A percentile compares a stretch with the other conserved stretches of the same genome.
Evolutionary conservation across 2,113 vertebrate species (phyloP).

Genomic region (Pelusios castaneus): DNA sequence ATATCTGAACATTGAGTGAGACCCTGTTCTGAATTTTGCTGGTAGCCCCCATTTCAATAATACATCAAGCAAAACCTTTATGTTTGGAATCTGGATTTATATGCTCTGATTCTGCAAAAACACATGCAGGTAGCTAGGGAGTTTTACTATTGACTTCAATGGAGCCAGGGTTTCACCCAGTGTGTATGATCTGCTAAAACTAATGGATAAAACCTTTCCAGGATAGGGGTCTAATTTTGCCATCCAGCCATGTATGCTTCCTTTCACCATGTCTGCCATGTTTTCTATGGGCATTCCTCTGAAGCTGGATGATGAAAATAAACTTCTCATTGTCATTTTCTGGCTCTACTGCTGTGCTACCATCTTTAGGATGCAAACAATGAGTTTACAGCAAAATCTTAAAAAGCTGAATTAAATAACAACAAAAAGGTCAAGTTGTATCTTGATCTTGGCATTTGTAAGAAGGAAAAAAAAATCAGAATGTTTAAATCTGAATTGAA

Average conservation of each 20-base stretch:
- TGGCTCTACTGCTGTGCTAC: not conserved
- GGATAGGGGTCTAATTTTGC: not conserved
- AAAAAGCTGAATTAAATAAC: not conserved
- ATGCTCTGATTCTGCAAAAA: not conserved
- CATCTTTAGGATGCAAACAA: not conserved
- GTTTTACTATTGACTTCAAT: not conserved
- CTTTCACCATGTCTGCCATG: accelerated
- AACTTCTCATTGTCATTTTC: accelerated
- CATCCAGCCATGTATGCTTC: too few relatives aligned
- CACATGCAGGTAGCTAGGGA: not conserved
- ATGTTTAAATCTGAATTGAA: not conserved
- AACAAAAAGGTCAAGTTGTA: not conserved
- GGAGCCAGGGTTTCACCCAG: not conserved
- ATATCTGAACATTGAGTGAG: not conserved
- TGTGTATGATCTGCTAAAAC: accelerated
- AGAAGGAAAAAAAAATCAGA: not conserved
- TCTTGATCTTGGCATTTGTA: not conserved
- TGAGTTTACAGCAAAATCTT: not conserved
- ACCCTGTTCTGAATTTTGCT: constrained; percentile 43
- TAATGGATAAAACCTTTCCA: not conserved
- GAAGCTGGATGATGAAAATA: not conserved
- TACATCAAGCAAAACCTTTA: constrained; percentile 4
- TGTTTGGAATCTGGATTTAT: not conserved
- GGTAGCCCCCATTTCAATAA: constrained; percentile 37
- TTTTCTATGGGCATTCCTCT: not conserved